Conservation (phyloP, 2,113 vertebrate genomes). For the Anarhynchus alexandrinus region DNA sequence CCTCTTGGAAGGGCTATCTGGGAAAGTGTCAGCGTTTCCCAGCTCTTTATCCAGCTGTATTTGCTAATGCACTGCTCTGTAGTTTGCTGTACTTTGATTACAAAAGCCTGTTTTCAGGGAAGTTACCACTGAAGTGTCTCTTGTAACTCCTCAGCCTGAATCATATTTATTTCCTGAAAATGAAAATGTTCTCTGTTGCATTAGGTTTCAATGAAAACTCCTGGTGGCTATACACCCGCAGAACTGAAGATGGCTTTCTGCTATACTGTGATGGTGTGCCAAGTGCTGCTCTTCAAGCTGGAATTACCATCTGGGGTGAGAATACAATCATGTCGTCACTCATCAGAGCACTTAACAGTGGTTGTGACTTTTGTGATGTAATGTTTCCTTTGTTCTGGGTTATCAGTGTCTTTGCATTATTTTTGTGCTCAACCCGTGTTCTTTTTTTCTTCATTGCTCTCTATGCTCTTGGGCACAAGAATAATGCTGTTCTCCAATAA, state of each 20-base stretch:
- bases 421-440: neutral
- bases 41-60: neutral
- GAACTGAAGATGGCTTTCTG: neutral
- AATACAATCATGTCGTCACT: fast-evolving
- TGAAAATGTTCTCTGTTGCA: neutral
- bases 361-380: neutral
- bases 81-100: neutral
- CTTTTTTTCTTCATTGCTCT: neutral
- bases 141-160: neutral
- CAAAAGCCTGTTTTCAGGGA: neutral
- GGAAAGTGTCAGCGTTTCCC: neutral
- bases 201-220: fast-evolving
- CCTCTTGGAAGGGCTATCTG: neutral
- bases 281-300: neutral
- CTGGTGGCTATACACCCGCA: neutral
- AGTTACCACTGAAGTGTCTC: neutral
- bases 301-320: neutral
- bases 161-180: neutral
- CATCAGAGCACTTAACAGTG: neutral
- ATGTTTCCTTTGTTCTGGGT: neutral
- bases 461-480: neutral
- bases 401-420: neutral
- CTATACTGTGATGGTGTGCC: fast-evolving
- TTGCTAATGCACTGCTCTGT: neutral
- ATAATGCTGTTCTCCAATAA: neutral